Evolutionary conservation across 2,797 vertebrate species (phyloP).

Genomic region (Hirundo rustica): DNA sequence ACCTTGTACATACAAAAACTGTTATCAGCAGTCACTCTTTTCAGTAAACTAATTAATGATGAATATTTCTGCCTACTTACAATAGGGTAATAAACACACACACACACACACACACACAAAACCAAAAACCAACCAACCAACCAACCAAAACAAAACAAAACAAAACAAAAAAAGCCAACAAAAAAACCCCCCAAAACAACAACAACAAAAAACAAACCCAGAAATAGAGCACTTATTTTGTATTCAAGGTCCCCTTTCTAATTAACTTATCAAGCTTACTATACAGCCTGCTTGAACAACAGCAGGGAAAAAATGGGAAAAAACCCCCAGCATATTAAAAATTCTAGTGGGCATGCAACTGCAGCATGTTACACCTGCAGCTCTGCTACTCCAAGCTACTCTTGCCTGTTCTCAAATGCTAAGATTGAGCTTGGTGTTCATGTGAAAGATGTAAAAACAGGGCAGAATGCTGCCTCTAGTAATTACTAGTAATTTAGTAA

Average conservation of each 20-base stretch:
- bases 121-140: too few species aligned
- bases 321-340: not conserved
- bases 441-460: not conserved
- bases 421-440: not conserved
- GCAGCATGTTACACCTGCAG: not conserved
- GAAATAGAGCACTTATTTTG: not conserved
- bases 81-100: not conserved
- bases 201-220: too few species aligned
- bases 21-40: not conserved
- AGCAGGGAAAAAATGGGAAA: fast-evolving
- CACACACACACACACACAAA: not conserved
- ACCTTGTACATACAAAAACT: not conserved
- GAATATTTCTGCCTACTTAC: not conserved
- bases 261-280: constrained; percentile 17
- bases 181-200: too few species aligned
- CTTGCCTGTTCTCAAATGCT: not conserved
- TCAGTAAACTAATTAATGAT: not conserved
- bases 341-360: constrained; percentile 39
- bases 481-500: constrained; percentile 12
- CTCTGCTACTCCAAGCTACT: not conserved
- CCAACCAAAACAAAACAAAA: too few species aligned
- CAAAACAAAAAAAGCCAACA: too few species aligned
- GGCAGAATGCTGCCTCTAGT: not conserved
- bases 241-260: not conserved
- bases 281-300: not conserved